Conservation (phyloP, 2,797 vertebrate species). For the Smutsia temminckii region DNA sequence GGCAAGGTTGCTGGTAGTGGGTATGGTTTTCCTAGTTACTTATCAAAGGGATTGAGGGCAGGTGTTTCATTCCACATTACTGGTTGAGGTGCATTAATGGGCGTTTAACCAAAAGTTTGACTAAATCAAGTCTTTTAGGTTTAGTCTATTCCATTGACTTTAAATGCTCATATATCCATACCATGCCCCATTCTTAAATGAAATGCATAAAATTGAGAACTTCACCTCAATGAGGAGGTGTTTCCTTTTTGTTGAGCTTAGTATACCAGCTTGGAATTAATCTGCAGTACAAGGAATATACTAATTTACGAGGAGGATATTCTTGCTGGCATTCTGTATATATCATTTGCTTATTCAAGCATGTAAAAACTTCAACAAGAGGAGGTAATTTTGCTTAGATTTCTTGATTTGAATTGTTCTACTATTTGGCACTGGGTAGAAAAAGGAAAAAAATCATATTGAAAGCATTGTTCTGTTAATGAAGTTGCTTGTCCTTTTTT, state of each 20-base stretch:
- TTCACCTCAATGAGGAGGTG: not conserved
- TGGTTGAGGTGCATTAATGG: not conserved
- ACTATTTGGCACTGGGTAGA: slow-evolving; percentile 70
- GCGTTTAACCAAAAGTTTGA: not conserved
- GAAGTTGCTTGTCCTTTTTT: slow-evolving; percentile 77
- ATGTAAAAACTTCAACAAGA: slow-evolving; percentile 75
- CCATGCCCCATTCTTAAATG: not conserved
- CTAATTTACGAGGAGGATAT: slow-evolving; percentile 27
- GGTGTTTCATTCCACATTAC: not conserved
- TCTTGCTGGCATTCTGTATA: slow-evolving; percentile 50
- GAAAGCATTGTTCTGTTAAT: slow-evolving; percentile 79
- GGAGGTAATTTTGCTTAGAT: slow-evolving; percentile 79
- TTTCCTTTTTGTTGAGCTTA: slow-evolving; percentile 55
- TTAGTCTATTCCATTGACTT: not conserved
- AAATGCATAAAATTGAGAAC: not conserved
- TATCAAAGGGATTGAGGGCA: not conserved
- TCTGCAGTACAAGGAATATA: slow-evolving; percentile 30
- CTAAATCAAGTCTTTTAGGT: not conserved
- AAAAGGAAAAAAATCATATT: slow-evolving; percentile 74
- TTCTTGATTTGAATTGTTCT: slow-evolving; percentile 80
- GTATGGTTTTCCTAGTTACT: not conserved
- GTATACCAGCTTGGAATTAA: slow-evolving; percentile 53
- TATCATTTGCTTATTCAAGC: slow-evolving; percentile 78
- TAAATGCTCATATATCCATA: not conserved
- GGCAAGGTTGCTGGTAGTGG: not conserved